Evolutionary conservation across 2,113 vertebrate species (phyloP).

Genomic region (Carollia perspicillata): DNA sequence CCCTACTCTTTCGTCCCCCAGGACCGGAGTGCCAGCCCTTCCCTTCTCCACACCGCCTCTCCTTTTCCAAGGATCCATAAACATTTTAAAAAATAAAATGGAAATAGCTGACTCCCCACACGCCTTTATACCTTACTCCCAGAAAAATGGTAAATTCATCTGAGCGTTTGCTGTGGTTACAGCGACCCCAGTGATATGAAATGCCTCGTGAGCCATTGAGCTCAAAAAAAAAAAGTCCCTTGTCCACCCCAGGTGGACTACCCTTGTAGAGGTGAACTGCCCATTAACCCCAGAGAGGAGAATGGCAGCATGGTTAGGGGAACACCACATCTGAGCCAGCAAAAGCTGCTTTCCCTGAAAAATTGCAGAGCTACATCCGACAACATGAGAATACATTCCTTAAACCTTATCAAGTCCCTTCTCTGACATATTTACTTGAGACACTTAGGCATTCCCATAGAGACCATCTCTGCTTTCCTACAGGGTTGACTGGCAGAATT

Average conservation of each 20-base stretch:
- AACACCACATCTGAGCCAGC: slow-evolving; percentile 22
- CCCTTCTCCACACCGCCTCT: neutral
- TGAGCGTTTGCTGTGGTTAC: neutral
- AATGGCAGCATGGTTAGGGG: neutral
- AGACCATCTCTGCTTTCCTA: neutral
- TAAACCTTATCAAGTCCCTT: neutral
- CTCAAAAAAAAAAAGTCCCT: neutral
- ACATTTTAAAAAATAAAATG: neutral
- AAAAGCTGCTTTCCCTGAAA: neutral
- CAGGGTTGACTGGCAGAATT: neutral
- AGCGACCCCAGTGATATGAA: neutral
- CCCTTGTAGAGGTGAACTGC: neutral
- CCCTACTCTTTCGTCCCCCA: neutral
- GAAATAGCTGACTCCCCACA: neutral
- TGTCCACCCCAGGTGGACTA: neutral
- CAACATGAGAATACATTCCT: neutral
- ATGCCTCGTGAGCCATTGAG: neutral
- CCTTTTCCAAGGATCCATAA: neutral
- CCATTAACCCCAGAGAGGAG: neutral
- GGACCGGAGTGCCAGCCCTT: neutral
- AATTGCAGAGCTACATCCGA: neutral
- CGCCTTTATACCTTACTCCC: neutral
- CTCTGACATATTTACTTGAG: neutral
- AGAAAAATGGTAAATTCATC: neutral
- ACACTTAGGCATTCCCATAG: neutral